Evolutionary conservation across 2,888 invertebrate species (phyloP).

Genomic region (Sturmia bella): DNA sequence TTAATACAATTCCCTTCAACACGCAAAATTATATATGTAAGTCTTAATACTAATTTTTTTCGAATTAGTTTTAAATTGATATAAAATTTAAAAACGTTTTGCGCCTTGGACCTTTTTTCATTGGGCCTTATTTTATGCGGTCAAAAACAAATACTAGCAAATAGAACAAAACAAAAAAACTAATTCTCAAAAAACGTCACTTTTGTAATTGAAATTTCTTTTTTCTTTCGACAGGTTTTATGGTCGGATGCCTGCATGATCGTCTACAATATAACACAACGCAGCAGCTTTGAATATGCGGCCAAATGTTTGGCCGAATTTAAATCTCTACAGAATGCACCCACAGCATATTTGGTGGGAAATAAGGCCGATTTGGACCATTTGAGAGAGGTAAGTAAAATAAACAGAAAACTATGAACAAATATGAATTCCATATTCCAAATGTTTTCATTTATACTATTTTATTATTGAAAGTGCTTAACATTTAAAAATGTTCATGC

Average conservation of each 20-base stretch:
- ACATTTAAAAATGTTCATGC: too few species aligned
- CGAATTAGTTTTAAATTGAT: slow-evolving; percentile 35
- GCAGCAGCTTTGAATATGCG: slow-evolving; percentile 87
- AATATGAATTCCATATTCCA: too few species aligned
- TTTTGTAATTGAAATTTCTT: slow-evolving; percentile 24
- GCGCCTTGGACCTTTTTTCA: too few species aligned
- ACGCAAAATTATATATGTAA: too few species aligned
- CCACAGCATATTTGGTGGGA: slow-evolving; percentile 86
- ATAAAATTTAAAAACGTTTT: too few species aligned
- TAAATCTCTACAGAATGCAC: slow-evolving; percentile 83
- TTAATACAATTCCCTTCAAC: too few species aligned
- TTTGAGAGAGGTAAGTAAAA: slow-evolving; percentile 85
- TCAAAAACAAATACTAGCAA: slow-evolving; percentile 4
- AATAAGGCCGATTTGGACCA: slow-evolving; percentile 92
- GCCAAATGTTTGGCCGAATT: slow-evolving; percentile 85
- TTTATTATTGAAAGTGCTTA: too few species aligned
- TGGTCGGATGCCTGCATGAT: slow-evolving; percentile 91
- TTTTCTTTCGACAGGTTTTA: slow-evolving; percentile 82
- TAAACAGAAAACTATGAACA: too few species aligned
- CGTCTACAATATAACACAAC: slow-evolving; percentile 89
- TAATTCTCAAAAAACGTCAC: neutral
- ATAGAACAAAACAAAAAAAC: neutral
- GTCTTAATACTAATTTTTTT: too few species aligned
- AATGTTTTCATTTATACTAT: too few species aligned
- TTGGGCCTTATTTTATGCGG: too few species aligned